Conservation (phyloP, 2,888 invertebrate species). For the Dicroscelio sp. region DNA sequence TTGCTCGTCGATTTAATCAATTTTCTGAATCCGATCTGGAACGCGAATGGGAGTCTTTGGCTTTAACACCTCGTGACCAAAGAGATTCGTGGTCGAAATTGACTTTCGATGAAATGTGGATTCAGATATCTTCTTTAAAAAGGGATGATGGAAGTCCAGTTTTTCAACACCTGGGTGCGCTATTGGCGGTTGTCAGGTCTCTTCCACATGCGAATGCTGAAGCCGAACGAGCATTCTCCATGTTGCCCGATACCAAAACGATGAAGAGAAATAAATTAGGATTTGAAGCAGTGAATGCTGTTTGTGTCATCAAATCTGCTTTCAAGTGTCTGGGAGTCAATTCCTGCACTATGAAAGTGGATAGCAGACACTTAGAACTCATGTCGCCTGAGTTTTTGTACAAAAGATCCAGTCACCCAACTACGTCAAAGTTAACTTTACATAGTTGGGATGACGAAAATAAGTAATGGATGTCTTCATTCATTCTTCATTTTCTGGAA, state of each 20-base stretch:
- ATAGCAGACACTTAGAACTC: background rate
- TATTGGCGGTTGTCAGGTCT: background rate
- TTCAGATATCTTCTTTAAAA: background rate
- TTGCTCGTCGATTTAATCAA: background rate
- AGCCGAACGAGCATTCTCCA: background rate
- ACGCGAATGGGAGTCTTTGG: slow-evolving; percentile 27
- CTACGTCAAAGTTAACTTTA: too few relatives aligned
- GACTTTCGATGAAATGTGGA: slow-evolving; percentile 33
- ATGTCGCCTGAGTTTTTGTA: background rate
- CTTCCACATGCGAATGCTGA: slow-evolving; percentile 30
- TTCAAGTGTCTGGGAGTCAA: background rate
- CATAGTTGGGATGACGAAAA: too few relatives aligned
- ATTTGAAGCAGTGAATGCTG: background rate
- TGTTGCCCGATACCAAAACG: background rate
- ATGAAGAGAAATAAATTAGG: background rate
- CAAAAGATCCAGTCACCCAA: too few relatives aligned
- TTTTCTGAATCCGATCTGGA: background rate
- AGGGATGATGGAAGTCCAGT: background rate
- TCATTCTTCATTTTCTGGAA: too few relatives aligned
- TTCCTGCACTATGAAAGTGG: background rate
- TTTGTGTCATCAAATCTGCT: slow-evolving; percentile 1
- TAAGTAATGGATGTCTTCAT: too few relatives aligned
- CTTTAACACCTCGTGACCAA: background rate
- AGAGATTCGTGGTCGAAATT: background rate
- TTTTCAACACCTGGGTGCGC: background rate